phyloP scores from a whole-genome alignment of 2,113 vertebrate genomes.

The Osmerus mordax region DNA sequence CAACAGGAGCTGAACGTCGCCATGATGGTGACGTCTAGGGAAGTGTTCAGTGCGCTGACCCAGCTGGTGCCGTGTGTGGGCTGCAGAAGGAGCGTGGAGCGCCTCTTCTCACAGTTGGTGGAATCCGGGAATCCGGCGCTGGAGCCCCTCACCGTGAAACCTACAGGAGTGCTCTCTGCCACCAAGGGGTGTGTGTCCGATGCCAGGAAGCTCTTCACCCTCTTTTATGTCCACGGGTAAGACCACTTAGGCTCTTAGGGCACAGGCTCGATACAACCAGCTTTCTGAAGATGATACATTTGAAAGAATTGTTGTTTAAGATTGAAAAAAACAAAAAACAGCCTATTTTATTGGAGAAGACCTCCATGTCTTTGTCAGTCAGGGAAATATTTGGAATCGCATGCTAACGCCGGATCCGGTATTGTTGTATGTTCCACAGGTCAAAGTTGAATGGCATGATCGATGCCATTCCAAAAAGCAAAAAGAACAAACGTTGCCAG shows the following conservation, averaged over 20 bases:
- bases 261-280: neutral
- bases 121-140: slow-evolving; percentile 91
- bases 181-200: slow-evolving; percentile 87
- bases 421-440: slow-evolving; percentile 61
- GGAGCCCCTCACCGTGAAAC: slow-evolving; percentile 88
- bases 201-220: slow-evolving; percentile 87
- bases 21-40: slow-evolving; percentile 90
- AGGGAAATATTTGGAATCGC: neutral
- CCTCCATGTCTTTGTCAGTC: neutral
- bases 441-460: slow-evolving; percentile 95
- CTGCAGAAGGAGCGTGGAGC: slow-evolving; percentile 93
- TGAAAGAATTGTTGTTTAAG: neutral
- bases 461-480: slow-evolving; percentile 97
- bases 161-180: slow-evolving; percentile 87
- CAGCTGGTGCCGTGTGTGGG: slow-evolving; percentile 95
- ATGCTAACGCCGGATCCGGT: neutral
- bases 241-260: slow-evolving; percentile 28
- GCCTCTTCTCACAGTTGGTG: slow-evolving; percentile 91
- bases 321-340: neutral
- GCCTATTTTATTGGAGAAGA: neutral
- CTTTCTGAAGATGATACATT: neutral
- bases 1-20: slow-evolving; percentile 87
- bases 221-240: slow-evolving; percentile 95
- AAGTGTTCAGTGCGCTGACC: slow-evolving; percentile 85
- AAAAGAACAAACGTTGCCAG: slow-evolving; percentile 97